phyloP scores from a whole-genome alignment of 1,140 invertebrate genomes.

The Nephila pilipes region DNA sequence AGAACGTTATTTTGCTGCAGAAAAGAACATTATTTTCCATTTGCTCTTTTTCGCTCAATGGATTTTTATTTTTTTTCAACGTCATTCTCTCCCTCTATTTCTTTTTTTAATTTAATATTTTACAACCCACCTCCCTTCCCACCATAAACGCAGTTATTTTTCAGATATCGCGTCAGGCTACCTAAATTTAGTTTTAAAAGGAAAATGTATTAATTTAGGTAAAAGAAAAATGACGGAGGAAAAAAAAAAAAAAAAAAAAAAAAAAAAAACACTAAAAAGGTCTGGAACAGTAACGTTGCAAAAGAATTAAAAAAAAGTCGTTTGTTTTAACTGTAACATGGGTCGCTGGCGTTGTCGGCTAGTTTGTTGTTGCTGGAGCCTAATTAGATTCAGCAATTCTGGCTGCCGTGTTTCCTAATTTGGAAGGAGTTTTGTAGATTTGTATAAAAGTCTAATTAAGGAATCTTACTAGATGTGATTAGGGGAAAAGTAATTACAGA shows the following conservation, averaged over 20 bases:
- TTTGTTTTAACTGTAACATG: constrained; percentile 66
- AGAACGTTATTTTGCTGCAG: constrained; percentile 47
- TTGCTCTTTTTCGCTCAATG: constrained; percentile 68
- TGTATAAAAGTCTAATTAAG: constrained; percentile 73
- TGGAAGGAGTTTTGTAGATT: constrained; percentile 66
- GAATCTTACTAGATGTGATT: constrained; percentile 64
- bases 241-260: neutral
- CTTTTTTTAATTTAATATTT: constrained; percentile 69
- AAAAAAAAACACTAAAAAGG: neutral
- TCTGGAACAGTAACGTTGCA: neutral
- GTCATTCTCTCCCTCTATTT: neutral
- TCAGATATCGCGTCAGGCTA: constrained; percentile 49
- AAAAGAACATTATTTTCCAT: constrained; percentile 66
- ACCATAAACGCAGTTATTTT: constrained; percentile 56
- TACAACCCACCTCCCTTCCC: neutral
- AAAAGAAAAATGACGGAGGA: constrained; percentile 37
- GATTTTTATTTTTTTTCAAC: constrained; percentile 30
- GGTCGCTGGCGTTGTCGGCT: constrained; percentile 65
- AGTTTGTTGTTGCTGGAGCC: constrained; percentile 68
- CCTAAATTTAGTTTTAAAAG: constrained; percentile 64
- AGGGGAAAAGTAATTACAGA: constrained; percentile 72
- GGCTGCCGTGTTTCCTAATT: constrained; percentile 60
- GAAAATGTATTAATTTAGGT: constrained; percentile 68
- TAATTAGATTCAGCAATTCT: constrained; percentile 67
- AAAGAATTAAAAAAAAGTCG: constrained; percentile 27